Base-by-base conservation (phyloP, 2,113 vertebrate genomes). In the Stigmatopora argus region DNA sequence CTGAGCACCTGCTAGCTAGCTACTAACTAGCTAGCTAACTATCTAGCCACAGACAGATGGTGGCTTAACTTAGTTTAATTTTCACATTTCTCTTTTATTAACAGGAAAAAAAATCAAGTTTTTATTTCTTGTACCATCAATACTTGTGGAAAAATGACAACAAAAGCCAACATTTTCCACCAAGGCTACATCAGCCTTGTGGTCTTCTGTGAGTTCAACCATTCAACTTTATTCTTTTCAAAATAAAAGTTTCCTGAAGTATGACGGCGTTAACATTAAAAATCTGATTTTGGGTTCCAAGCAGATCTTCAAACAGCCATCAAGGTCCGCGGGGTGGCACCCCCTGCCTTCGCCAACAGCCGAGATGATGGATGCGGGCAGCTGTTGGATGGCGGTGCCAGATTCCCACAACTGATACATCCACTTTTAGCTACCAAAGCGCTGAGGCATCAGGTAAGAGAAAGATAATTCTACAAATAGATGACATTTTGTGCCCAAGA, bases 291-390 rank as follows among this genome's bases (percentile, higher is more conserved):
- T 61, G 55, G 23, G 56, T 41, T 46, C 34, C 57, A 9, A 17
- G 19, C 21, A 62, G 48, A 48, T 21, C 45, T 21, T 71, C 64
- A 64, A 15, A 53, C 8, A 17, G 55, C 67, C 59, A 18, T 9
- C 26, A 26, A 60, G 72, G 38, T 71, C 80, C 83, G 85, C 80
- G 69, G 47, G 82, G 83, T 74, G 84, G 85, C 82, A 56, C 66
- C 64, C 69, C 84, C 14, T 2, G 46, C 46, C 46, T 17, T 48
- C 46, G 46, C 46, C 64, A 48, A 8, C 65, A 62, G 58, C n/a
- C 34, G 10, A 0, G 0, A 51, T 78, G 80, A 81, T 67, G 70
- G 71, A 73, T 7, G 15, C 21, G 63, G 67, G 72, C 77, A 82
- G 80, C 62, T 69, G 78, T 73, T 75, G 76, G 49, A 75, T 65